Percentiles rank a stretch among this genome's conserved stretches.
Evolutionary conservation across 2,888 invertebrate genomes (phyloP).

Genomic region (Chamaedrilus cognettii): DNA sequence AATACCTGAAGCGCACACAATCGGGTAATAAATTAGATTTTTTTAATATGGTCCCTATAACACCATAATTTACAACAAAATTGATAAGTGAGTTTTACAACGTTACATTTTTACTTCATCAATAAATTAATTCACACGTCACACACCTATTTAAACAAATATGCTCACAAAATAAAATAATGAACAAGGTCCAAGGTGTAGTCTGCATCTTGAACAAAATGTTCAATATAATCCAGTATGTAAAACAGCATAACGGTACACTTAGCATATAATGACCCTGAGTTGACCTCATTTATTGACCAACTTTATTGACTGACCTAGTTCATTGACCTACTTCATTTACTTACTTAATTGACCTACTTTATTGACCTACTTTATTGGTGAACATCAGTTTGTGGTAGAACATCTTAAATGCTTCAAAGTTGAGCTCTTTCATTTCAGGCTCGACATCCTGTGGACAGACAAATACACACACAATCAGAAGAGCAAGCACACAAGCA

Average conservation of each 20-base stretch:
- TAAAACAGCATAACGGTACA: not conserved
- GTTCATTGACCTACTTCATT: not conserved
- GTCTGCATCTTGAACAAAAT: not conserved
- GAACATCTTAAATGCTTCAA: conserved; percentile 83
- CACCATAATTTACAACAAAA: not conserved
- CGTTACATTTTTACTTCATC: not conserved
- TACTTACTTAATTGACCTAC: too few species aligned
- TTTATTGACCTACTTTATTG: not conserved
- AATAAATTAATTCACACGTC: not conserved
- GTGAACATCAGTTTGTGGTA: conserved; percentile 79
- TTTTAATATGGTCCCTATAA: too few species aligned
- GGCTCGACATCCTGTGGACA: conserved; percentile 88
- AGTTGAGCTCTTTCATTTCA: conserved; percentile 78
- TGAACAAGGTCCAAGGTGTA: not conserved
- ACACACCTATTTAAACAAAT: not conserved
- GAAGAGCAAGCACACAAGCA: too few species aligned
- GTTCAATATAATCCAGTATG: too few species aligned
- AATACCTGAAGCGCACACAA: too few species aligned
- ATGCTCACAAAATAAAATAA: not conserved
- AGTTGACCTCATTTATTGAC: not conserved
- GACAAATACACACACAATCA: too few species aligned
- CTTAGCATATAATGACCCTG: not conserved
- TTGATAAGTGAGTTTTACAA: too few species aligned
- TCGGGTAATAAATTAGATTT: too few species aligned
- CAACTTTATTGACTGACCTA: too few species aligned